Percentiles rank a stretch among this genome's conserved stretches.
Conservation (phyloP, 2,113 vertebrate genomes). For the Salvelinus sp. region DNA sequence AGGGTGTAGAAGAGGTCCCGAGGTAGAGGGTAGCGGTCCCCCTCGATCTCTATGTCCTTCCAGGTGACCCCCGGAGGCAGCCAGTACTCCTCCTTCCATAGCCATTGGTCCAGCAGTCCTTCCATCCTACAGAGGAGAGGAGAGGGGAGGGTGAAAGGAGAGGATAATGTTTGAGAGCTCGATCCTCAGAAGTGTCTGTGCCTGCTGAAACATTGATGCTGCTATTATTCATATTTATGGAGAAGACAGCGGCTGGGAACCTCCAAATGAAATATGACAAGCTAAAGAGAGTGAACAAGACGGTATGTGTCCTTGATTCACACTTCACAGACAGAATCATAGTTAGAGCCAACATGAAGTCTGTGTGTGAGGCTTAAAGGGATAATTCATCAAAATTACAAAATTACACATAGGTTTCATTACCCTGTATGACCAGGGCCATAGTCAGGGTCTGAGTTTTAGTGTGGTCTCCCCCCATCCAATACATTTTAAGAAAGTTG, state of each 20-base stretch:
- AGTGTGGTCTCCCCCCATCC: no score
- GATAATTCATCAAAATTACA: no score
- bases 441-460: neutral
- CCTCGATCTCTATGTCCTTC: conserved; percentile 78
- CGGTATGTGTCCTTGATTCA: neutral
- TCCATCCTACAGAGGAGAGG: conserved; percentile 75
- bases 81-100: conserved; percentile 86
- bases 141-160: neutral
- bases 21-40: conserved; percentile 74
- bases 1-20: conserved; percentile 77
- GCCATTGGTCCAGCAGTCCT: conserved; percentile 77
- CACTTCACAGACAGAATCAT: neutral
- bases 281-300: neutral
- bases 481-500: no score
- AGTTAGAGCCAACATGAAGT: neutral
- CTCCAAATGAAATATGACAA: conserved; percentile 8
- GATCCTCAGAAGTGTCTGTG: neutral
- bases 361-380: neutral
- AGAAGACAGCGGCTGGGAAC: conserved; percentile 4
- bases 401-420: no score
- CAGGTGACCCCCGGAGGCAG: conserved; percentile 82
- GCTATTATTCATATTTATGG: conserved; percentile 34
- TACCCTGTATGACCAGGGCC: no score
- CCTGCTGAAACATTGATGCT: conserved; percentile 36
- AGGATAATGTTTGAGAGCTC: neutral